Base-by-base conservation (phyloP, 1,140 invertebrate genomes). In the Apocrypta bakeri region DNA sequence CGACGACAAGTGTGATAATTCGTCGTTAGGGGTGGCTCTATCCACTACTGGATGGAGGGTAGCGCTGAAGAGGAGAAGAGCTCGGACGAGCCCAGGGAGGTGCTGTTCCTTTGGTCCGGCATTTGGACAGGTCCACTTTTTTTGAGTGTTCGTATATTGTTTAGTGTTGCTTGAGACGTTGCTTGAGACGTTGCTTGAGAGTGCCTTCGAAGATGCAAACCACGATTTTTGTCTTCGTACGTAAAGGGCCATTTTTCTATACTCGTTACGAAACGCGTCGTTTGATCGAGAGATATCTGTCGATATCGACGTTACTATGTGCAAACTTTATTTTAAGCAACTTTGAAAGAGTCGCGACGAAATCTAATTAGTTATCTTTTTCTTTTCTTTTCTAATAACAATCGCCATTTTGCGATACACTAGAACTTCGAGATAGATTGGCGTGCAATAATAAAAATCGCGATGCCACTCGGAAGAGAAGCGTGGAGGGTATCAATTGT, bases 91-190 rank as follows among this genome's bases (percentile, higher is more conserved):
- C 71, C 64, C 6, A 68, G 37, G 64, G 78, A 84, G 66, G 83
- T 84, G 40, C 31, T 84, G 0, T 81, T 84, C 72, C 79, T 84
- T 3, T 84, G 83, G 83, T 84, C 83, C 21, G 83, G 83, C 14
- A 81, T 84, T 68, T 84, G 83, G 83, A 81, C 83, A 84, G 83
- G 83, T 84, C 72, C 63, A 66, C 63, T 66, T 66, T 66, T 66
- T 66, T 66, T 29, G 12, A 40, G 61, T 40, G 56, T 77, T 77
- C 80, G 61, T 80, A 80, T 64, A 48, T 56, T 17, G 29, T 72
- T 74, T 74, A 40, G 79, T 61, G 25, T 66, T 68, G 21, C 40
- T n/a, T 14, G 29, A 6, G 2, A 4, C 42, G 6, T 9, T 31
- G 3, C 12, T 24, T 37, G 29, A 21, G 0, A 2, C 27, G 69